Percentiles rank a stretch among this genome's conserved stretches.
Evolutionary conservation across 2,797 vertebrate genomes (phyloP).

Genomic region (Enteromius trimaculatus): DNA sequence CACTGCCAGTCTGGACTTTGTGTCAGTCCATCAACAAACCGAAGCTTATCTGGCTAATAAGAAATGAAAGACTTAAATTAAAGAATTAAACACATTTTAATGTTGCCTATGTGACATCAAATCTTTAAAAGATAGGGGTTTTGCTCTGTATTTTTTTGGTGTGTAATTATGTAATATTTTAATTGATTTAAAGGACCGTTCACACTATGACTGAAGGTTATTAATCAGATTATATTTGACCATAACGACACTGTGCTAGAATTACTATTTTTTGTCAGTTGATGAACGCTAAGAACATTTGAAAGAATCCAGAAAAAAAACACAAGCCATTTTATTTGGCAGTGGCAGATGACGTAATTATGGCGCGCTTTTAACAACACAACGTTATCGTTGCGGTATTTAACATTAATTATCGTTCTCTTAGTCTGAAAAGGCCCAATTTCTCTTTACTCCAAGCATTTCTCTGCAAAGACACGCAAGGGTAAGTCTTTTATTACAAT

Average conservation of each 20-base stretch:
- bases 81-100: neutral
- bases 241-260: neutral
- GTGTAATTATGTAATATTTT: too few relatives aligned
- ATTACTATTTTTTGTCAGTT: neutral
- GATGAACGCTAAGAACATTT: neutral
- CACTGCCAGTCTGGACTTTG: neutral
- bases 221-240: neutral
- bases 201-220: neutral
- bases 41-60: neutral
- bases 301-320: too few relatives aligned
- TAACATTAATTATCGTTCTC: too few relatives aligned
- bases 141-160: too few relatives aligned
- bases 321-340: neutral
- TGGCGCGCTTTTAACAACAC: neutral
- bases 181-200: neutral
- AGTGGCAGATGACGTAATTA: neutral
- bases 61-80: too few relatives aligned
- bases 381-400: neutral
- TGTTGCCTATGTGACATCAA: neutral
- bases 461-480: conserved; percentile 56
- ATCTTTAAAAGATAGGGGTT: neutral
- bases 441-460: neutral
- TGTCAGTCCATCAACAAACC: neutral
- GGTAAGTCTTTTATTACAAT: conserved; percentile 82
- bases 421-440: too few relatives aligned